A percentile compares a stretch with the other conserved stretches of the same genome.
These are phyloP conservation scores for Lucilia sericata DNA, from an alignment of 1,140 invertebrate genomes.

Conservation along the genomic window DNA sequence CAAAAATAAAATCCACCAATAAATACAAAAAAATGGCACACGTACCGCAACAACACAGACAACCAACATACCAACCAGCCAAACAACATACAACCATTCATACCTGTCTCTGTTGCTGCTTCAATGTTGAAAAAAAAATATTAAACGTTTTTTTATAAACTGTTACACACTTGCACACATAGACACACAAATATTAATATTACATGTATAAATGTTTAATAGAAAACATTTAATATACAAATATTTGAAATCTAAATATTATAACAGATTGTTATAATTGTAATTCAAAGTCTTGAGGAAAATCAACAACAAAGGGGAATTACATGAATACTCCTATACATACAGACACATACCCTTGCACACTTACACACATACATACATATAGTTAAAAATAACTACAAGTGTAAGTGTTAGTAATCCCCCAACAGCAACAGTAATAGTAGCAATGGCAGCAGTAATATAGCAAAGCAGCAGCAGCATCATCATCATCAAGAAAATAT, in stretches of 20 bases:
- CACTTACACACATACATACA: background rate
- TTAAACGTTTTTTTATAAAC: constrained; percentile 5
- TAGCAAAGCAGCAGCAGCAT: background rate
- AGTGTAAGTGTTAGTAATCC: background rate
- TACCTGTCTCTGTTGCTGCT: too few relatives aligned
- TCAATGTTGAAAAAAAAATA: background rate
- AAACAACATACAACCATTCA: background rate
- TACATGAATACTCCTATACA: background rate
- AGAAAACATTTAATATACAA: background rate
- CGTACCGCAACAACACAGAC: background rate
- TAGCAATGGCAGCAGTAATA: background rate
- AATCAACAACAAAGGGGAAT: background rate
- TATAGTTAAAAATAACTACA: background rate
- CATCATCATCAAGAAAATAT: background rate
- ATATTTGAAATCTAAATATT: constrained; percentile 30
- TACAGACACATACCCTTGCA: background rate
- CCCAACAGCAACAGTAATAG: background rate
- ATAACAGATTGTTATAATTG: constrained; percentile 7
- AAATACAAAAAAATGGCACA: too few relatives aligned
- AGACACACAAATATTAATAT: background rate
- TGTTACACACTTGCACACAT: background rate
- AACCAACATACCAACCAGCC: background rate
- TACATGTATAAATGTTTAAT: constrained; percentile 1
- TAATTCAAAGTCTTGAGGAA: constrained; percentile 4
- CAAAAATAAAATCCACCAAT: too few relatives aligned